These are phyloP conservation scores for Caranx ignobilis DNA, from an alignment of 2,113 vertebrate genomes.

Conservation along the genomic window DNA sequence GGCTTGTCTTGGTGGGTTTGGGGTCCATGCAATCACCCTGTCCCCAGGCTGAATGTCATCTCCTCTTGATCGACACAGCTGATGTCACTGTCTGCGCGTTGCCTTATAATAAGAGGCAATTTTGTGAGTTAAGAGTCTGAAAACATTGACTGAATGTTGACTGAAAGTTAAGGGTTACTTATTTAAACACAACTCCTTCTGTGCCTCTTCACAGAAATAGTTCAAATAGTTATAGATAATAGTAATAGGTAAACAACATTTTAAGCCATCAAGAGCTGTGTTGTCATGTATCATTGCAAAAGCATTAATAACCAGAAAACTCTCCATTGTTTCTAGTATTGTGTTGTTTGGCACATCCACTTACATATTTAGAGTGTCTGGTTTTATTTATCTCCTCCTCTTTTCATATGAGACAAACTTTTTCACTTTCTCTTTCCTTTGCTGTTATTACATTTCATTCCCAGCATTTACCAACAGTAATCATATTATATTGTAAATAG, in stretches of 20 bases:
- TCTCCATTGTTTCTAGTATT: conserved; percentile 11
- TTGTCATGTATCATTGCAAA: not conserved
- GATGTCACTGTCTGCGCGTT: not conserved
- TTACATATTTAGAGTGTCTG: conserved; percentile 22
- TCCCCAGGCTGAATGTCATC: too few species aligned
- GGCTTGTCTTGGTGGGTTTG: too few species aligned
- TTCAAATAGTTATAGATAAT: not conserved
- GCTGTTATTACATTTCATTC: conserved; percentile 10
- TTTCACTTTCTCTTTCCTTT: conserved; percentile 22
- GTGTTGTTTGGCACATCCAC: not conserved
- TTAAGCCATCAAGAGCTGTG: not conserved
- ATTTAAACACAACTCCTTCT: not conserved
- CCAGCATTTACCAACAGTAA: not conserved
- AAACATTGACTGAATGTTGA: not conserved
- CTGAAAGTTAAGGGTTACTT: not conserved
- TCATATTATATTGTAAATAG: conserved; percentile 10
- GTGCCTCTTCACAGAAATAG: not conserved
- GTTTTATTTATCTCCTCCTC: conserved; percentile 7
- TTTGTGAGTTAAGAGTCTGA: not conserved
- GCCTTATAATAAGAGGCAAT: not conserved
- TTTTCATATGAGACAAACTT: not conserved
- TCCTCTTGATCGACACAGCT: not conserved
- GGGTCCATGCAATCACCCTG: too few species aligned
- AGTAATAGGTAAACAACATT: not conserved
- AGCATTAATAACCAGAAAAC: not conserved